A percentile compares a stretch with the other conserved stretches of the same genome.
Conservation (phyloP, 1,140 invertebrate genomes). For the Heliconius himera region DNA sequence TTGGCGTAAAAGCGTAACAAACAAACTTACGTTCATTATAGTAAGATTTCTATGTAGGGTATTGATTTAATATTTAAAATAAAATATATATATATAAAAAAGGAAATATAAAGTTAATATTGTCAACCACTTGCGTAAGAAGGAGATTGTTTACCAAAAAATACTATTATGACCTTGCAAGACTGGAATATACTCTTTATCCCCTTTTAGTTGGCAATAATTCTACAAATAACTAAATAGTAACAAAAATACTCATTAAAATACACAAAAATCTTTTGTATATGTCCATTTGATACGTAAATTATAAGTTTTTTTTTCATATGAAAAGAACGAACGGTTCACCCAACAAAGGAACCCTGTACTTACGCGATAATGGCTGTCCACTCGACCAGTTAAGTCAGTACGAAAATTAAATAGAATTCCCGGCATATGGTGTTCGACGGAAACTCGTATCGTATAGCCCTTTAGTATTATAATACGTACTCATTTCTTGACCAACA, state of each 20-base stretch:
- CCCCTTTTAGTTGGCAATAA: no score
- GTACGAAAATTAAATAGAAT: conserved; percentile 65
- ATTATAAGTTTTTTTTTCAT: conserved; percentile 24
- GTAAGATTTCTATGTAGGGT: no score
- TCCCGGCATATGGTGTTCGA: conserved; percentile 66
- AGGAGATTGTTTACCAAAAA: no score
- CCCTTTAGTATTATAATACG: conserved; percentile 78
- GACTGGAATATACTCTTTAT: no score
- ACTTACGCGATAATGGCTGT: conserved; percentile 38
- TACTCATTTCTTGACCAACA: conserved; percentile 73
- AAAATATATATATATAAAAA: no score
- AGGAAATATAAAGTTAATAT: no score
- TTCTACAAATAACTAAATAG: not conserved
- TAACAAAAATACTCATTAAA: conserved; percentile 5
- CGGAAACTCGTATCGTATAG: conserved; percentile 78
- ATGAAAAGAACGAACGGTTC: conserved; percentile 21
- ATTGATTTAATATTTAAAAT: no score
- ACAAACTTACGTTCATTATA: no score
- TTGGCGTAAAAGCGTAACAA: no score
- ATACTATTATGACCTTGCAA: no score
- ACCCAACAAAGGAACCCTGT: conserved; percentile 33
- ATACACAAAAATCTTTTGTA: not conserved
- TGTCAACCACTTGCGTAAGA: no score
- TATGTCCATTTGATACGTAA: conserved; percentile 18
- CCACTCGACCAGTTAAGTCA: conserved; percentile 53